These are phyloP conservation scores for Caenorhabditis macrosperma DNA, from an alignment of 2,888 invertebrate genomes.

Conservation along the genomic window DNA sequence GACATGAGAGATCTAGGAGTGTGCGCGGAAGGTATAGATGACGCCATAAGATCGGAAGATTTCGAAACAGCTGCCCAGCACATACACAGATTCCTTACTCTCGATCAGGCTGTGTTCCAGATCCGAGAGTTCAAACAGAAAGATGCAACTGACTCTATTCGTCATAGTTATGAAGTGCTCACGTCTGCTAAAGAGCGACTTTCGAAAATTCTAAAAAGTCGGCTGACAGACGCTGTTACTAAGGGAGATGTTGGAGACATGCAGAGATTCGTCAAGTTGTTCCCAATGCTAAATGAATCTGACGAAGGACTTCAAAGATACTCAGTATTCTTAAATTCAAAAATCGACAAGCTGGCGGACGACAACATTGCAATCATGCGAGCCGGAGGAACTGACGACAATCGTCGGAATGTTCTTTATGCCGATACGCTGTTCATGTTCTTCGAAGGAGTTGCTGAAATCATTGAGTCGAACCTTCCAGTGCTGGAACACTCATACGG, in stretches of 20 bases:
- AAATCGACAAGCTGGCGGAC: conserved; percentile 83
- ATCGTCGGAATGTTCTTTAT: conserved; percentile 87
- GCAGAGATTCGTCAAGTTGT: conserved; percentile 94
- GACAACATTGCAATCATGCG: conserved; percentile 76
- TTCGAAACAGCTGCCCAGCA: conserved; percentile 97
- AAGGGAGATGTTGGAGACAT: conserved; percentile 91
- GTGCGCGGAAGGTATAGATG: conserved; percentile 96
- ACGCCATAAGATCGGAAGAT: conserved; percentile 93
- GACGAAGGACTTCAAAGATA: conserved; percentile 92
- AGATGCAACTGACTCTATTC: conserved; percentile 82
- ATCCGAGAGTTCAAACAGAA: conserved; percentile 71
- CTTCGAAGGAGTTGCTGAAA: conserved; percentile 87
- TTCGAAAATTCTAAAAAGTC: conserved; percentile 85
- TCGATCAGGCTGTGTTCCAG: conserved; percentile 79
- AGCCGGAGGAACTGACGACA: conserved; percentile 83
- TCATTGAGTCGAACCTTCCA: conserved; percentile 91
- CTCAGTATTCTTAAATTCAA: conserved; percentile 85
- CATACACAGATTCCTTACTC: conserved; percentile 85
- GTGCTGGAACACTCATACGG: conserved; percentile 92
- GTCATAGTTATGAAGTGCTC: conserved; percentile 86
- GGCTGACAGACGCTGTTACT: conserved; percentile 93
- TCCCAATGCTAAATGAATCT: conserved; percentile 93
- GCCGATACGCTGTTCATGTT: conserved; percentile 90
- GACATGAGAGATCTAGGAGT: conserved; percentile 76
- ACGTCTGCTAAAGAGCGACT: conserved; percentile 70